Percentiles rank a stretch among this genome's conserved stretches.
These are phyloP conservation scores for Sinotaia quadrata DNA, from an alignment of 2,888 invertebrate species.

Conservation along the genomic window DNA sequence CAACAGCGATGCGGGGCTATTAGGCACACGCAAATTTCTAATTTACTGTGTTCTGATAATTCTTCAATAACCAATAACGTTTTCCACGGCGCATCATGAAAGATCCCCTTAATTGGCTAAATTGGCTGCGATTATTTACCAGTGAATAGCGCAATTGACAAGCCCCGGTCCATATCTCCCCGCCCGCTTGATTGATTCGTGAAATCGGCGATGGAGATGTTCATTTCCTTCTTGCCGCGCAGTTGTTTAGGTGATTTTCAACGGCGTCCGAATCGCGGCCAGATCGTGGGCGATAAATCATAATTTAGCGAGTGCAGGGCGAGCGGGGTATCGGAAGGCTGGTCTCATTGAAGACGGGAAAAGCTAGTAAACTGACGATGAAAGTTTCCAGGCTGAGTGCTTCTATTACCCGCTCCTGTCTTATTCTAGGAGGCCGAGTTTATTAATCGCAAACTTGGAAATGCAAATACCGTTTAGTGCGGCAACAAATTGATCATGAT, in stretches of 20 bases:
- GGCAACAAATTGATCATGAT: slow-evolving; percentile 30
- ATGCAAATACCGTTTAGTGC: slow-evolving; percentile 24
- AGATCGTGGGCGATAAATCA: slow-evolving; percentile 23
- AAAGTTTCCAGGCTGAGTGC: slow-evolving; percentile 9
- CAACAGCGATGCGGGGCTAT: slow-evolving; percentile 26
- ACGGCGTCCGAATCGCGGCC: background rate
- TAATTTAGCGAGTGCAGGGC: slow-evolving; percentile 20
- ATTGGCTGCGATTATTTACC: slow-evolving; percentile 31
- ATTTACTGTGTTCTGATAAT: slow-evolving; percentile 25
- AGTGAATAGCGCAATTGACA: slow-evolving; percentile 31
- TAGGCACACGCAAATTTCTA: slow-evolving; percentile 30
- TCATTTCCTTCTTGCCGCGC: slow-evolving; percentile 22
- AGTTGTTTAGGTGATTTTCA: slow-evolving; percentile 13
- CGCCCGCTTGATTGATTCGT: slow-evolving; percentile 20
- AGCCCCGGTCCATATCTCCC: slow-evolving; percentile 19
- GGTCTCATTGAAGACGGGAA: slow-evolving; percentile 19
- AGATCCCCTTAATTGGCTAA: slow-evolving; percentile 26
- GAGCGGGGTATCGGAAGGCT: slow-evolving; percentile 13
- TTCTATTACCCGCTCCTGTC: slow-evolving; percentile 12
- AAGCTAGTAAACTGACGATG: slow-evolving; percentile 10
- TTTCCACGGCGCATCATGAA: slow-evolving; percentile 21
- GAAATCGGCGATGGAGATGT: slow-evolving; percentile 15
- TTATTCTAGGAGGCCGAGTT: slow-evolving; percentile 8
- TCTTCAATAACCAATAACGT: slow-evolving; percentile 27
- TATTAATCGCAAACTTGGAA: slow-evolving; percentile 30